Conservation (phyloP, 2,113 vertebrate genomes). For the Cnemophilus loriae region DNA sequence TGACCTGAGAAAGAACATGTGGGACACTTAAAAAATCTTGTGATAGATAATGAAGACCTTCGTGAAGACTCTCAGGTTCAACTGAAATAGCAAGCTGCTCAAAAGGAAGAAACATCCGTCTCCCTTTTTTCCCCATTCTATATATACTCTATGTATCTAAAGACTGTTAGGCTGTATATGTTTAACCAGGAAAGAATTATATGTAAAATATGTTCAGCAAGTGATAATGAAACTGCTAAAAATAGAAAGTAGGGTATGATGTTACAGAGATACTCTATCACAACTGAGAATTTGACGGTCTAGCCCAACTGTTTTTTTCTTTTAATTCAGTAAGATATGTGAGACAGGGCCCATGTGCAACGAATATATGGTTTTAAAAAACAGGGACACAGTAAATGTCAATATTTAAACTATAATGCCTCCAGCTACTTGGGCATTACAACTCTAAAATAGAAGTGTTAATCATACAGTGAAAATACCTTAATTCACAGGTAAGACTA, state of each 20-base stretch:
- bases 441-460: neutral
- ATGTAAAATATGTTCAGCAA: neutral
- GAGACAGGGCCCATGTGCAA: neutral
- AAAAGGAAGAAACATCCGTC: neutral
- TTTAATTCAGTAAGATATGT: neutral
- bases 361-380: neutral
- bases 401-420: neutral
- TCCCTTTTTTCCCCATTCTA: neutral
- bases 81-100: neutral
- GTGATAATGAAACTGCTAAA: neutral
- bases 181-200: neutral
- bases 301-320: neutral
- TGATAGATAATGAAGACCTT: neutral
- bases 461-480: neutral
- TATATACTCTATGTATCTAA: neutral
- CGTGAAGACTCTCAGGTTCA: neutral
- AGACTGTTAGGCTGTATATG: neutral
- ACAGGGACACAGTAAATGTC: neutral
- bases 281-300: neutral
- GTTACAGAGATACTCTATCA: neutral
- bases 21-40: neutral
- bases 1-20: neutral
- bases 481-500: neutral
- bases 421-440: neutral
- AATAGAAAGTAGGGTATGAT: neutral